Evolutionary conservation across 1,140 invertebrate genomes (phyloP), one percentile per base, ranked within the genome.

Genomic region (Achroia grisella): DNA sequence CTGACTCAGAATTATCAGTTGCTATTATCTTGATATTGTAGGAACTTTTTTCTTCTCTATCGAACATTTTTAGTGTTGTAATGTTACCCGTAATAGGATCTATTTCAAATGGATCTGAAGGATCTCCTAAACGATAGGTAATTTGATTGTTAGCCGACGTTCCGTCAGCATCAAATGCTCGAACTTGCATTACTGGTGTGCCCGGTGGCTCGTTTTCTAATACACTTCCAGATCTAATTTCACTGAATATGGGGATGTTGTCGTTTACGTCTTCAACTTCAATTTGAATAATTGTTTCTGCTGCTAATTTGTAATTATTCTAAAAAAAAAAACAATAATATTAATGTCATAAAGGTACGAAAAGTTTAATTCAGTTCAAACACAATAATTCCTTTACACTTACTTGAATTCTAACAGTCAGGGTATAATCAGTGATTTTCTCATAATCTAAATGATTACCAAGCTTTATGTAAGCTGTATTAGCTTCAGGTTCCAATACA

Each of bases 11-110:
- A 73, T 94, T 95, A 74, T 97, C 95, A 0, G 88, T 91, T 0
- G 95, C 95, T 49, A 92, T 91, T 0, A 97, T 93, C 67, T 92
- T 94, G 0, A 97, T 91, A 58, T 93, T 93, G 65, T 96, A 97
- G 15, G 92, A 90, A 56, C 91, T 91, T 39, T 91, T 88, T 11
- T 88, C 72, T 85, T 97, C 95, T 46, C 95, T 88, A 77, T 97
- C 95, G 68, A 97, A 96, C 14, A 84, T 88, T 8, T 88, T 88
- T 14, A 89, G 64, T 0, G 95, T 95, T 0, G 91, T 95, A 15
- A 97, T 95, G 52, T 94, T 93, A 10, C 95, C 95, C n/a, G 93
- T 95, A 10, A 91, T 58, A 2, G 86, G 80, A 72, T 97, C 93
- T 28, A 97, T 95, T 0, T 88, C 77, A 72, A 97, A 97, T 9